phyloP scores from a whole-genome alignment of 2,888 invertebrate species.

The Orthosia incerta region DNA sequence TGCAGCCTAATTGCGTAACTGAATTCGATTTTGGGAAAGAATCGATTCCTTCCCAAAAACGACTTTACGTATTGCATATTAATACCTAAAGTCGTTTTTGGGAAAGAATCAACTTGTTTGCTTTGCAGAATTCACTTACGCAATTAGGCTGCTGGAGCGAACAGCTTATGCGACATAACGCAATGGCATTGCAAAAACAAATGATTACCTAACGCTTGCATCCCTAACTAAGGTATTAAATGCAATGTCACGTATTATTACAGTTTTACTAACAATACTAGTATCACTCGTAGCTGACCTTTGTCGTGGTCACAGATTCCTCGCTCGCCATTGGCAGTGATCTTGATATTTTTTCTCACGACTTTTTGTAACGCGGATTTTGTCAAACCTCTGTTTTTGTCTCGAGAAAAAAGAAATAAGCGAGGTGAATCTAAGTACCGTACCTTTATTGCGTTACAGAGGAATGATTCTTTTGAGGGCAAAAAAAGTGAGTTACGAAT shows the following conservation, averaged over 20 bases:
- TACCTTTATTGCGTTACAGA: constrained; percentile 75
- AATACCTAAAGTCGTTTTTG: too few species aligned
- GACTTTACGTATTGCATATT: too few species aligned
- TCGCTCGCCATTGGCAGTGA: constrained; percentile 84
- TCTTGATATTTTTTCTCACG: constrained; percentile 83
- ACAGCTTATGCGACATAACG: constrained; percentile 14
- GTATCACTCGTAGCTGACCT: constrained; percentile 66
- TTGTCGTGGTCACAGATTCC: constrained; percentile 75
- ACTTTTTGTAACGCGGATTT: constrained; percentile 73
- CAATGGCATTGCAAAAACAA: constrained; percentile 43
- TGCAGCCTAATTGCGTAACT: too few species aligned
- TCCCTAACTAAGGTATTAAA: constrained; percentile 42
- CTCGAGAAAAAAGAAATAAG: constrained; percentile 74
- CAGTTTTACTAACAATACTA: constrained; percentile 59
- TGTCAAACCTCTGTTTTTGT: constrained; percentile 77
- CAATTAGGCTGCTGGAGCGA: too few species aligned
- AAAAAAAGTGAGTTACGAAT: constrained; percentile 75
- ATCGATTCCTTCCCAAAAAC: too few species aligned
- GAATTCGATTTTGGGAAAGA: too few species aligned
- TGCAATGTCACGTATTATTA: constrained; percentile 59
- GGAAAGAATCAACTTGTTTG: too few species aligned
- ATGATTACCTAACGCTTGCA: constrained; percentile 32
- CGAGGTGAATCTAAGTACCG: constrained; percentile 68
- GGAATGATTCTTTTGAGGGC: constrained; percentile 71
- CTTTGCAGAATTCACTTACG: too few species aligned